These are phyloP conservation scores for Vultur gryphus DNA, from an alignment of 2,797 vertebrate genomes.

Conservation along the genomic window DNA sequence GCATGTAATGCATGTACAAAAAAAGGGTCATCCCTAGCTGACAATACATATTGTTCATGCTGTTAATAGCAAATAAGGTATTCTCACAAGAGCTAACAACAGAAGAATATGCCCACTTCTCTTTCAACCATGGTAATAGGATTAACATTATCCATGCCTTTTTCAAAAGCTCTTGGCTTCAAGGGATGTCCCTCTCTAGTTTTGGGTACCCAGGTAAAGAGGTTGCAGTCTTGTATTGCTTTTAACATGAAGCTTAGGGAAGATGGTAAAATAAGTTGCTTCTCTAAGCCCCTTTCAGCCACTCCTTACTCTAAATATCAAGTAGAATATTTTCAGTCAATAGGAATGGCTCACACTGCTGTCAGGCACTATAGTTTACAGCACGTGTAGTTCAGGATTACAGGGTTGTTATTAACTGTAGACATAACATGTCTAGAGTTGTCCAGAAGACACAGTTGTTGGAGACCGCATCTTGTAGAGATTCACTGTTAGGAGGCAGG, in stretches of 20 bases:
- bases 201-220: background rate
- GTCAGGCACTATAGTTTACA: background rate
- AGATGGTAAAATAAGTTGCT: background rate
- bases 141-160: background rate
- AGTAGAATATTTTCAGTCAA: constrained; percentile 17
- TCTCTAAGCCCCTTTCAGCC: background rate
- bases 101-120: background rate
- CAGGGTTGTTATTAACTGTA: background rate
- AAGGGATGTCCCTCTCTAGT: background rate
- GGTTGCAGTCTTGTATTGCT: background rate
- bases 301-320: background rate
- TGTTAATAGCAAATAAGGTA: background rate
- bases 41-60: background rate
- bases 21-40: background rate
- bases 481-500: background rate
- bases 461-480: background rate
- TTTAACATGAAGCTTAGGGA: background rate
- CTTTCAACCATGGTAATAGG: background rate
- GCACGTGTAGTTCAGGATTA: background rate
- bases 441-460: background rate
- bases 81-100: background rate
- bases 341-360: background rate
- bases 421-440: background rate
- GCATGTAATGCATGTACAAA: fast-evolving
- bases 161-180: background rate